Evolutionary conservation across 2,113 vertebrate genomes (phyloP).

Genomic region (Xiphias gladius): DNA sequence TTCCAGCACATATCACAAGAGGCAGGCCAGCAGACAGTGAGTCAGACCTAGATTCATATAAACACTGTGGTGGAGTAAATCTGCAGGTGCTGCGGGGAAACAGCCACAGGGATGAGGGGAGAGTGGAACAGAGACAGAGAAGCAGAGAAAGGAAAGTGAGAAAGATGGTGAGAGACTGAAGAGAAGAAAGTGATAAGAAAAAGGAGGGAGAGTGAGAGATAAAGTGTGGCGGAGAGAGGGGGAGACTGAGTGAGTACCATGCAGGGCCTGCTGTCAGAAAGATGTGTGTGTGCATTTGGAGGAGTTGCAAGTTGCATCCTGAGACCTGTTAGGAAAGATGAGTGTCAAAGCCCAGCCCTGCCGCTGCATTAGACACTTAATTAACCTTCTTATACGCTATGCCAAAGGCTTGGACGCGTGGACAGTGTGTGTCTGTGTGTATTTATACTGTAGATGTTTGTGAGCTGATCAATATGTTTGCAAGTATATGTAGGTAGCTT

Average conservation of each 20-base stretch:
- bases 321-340: slow-evolving; percentile 77
- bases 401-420: slow-evolving; percentile 43
- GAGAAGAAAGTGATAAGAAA: slow-evolving; percentile 48
- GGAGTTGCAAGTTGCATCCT: slow-evolving; percentile 63
- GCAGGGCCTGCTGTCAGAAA: slow-evolving; percentile 52
- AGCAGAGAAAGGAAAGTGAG: slow-evolving; percentile 28
- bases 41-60: slow-evolving; percentile 73
- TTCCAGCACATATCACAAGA: slow-evolving; percentile 65
- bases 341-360: slow-evolving; percentile 71
- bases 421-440: slow-evolving; percentile 42
- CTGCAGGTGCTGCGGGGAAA: slow-evolving; percentile 69
- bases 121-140: slow-evolving; percentile 9
- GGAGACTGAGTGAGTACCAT: slow-evolving; percentile 15
- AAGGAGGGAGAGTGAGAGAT: slow-evolving; percentile 37
- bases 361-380: slow-evolving; percentile 78
- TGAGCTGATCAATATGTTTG: slow-evolving; percentile 39
- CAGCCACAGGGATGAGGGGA: slow-evolving; percentile 48
- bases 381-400: slow-evolving; percentile 77
- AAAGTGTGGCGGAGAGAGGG: slow-evolving; percentile 37
- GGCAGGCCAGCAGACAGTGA: slow-evolving; percentile 67
- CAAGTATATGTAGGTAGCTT: neutral
- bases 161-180: slow-evolving; percentile 26
- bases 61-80: slow-evolving; percentile 69
- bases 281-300: slow-evolving; percentile 47
- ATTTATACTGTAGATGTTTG: slow-evolving; percentile 52